Base-by-base conservation (phyloP, 2,888 invertebrate species). In the Trissolcus japonicus region DNA sequence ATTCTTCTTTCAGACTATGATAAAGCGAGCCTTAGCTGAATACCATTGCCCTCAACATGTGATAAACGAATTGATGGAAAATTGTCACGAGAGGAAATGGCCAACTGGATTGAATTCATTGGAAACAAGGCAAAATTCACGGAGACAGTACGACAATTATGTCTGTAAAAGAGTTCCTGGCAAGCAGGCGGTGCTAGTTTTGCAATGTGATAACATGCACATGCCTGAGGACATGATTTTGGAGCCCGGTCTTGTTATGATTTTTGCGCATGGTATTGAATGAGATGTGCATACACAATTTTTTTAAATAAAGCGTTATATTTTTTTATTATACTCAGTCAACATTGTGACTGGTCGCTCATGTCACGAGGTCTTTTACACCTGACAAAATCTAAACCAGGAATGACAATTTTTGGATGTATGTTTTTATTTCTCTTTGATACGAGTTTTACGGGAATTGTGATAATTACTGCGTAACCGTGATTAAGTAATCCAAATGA, bases 231-330 rank as follows among this genome's bases (percentile, higher is more conserved):
- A 98, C 84, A 96, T 98, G 93, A 97, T 98, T 93, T 93, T 96
- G 48, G 97, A 98, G 83, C 98, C 98, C 0, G 98, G 98, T 1
- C 92, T 98, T 80, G 98, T 98, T 61, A 98, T 98, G 98, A 98
- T 98, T 86, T 98, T 98, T 90, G 98, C 98, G 76, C 98, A 98
- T 90, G 98, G 98, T 78, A 97, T 98, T 83, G 96, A 96, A 89
- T 95, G 62, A 83, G 11, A 9, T 35, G 25, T 25, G 46, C 46
- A n/a, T 16, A 11, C 1, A 14, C 1, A 6, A 6, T 0, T 43
- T 46, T 46, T 48, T 4, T 51, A 72, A n/a, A 66, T 51, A 75
- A 71, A 76, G 78, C 66, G 16, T 54, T 80, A 77, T 80, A 80
- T 80, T 81, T 81, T 82, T 82, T 61, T 80, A 75, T 57, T 17